phyloP scores from a whole-genome alignment of 2,888 invertebrate genomes.

The Eristalis arbustorum region DNA sequence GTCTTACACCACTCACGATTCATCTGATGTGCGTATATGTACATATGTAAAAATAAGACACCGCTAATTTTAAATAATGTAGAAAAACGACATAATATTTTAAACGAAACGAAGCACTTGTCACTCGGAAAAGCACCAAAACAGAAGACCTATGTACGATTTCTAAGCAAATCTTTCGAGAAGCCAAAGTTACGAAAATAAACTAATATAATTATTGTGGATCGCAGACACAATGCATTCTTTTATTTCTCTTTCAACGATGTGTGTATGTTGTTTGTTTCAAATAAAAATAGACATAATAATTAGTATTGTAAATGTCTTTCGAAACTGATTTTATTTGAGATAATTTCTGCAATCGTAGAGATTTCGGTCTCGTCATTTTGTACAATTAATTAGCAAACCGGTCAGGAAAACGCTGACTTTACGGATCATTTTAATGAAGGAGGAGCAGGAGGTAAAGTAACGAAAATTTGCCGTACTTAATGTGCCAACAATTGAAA shows the following conservation, averaged over 20 bases:
- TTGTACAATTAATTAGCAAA: conserved; percentile 35
- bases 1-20: background rate
- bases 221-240: conserved; percentile 65
- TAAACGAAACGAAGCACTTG: conserved; percentile 58
- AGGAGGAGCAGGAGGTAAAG: background rate
- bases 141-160: background rate
- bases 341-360: conserved; percentile 33
- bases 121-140: conserved; percentile 26
- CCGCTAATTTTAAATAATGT: conserved; percentile 22
- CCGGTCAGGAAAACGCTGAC: background rate
- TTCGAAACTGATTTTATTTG: conserved; percentile 39
- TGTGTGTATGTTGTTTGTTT: conserved; percentile 17
- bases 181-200: conserved; percentile 44
- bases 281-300: conserved; percentile 59
- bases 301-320: conserved; percentile 68
- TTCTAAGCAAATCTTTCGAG: background rate
- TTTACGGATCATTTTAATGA: background rate
- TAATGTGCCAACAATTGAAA: background rate
- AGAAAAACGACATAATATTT: conserved; percentile 25
- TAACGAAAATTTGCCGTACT: background rate
- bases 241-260: conserved; percentile 39
- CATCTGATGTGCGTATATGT: background rate
- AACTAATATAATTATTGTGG: conserved; percentile 62
- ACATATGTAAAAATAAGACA: background rate
- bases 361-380: conserved; percentile 9